phyloP scores from a whole-genome alignment of 2,797 vertebrate genomes.

The Somateria mollissima region DNA sequence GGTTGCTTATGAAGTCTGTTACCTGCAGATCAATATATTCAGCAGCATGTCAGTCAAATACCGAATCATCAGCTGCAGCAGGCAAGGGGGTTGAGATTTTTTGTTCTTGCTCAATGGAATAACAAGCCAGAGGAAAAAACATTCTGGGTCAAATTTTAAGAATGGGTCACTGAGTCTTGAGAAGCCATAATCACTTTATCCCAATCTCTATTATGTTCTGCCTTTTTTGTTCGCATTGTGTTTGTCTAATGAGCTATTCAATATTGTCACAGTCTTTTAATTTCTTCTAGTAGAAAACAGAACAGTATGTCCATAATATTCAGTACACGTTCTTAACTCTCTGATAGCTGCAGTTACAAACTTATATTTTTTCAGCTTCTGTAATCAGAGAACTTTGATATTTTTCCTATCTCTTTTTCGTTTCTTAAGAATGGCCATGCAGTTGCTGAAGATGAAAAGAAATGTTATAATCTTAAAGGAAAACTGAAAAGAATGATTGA shows the following conservation, averaged over 20 bases:
- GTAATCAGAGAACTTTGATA: neutral
- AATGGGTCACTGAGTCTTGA: neutral
- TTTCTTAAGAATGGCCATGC: neutral
- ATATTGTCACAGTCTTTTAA: neutral
- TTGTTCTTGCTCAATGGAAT: neutral
- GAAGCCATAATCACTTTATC: neutral
- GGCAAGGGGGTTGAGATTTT: neutral
- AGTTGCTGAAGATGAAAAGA: neutral
- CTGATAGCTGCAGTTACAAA: neutral
- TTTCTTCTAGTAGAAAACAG: neutral
- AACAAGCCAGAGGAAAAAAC: neutral
- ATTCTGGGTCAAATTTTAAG: neutral
- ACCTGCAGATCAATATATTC: neutral
- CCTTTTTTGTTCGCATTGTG: neutral
- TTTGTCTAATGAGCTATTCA: neutral
- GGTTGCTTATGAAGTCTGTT: neutral
- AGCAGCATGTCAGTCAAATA: neutral
- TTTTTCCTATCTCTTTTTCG: neutral
- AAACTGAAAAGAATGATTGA: neutral
- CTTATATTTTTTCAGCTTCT: neutral
- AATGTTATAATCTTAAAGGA: neutral
- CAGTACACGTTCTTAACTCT: neutral
- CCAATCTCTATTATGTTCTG: neutral
- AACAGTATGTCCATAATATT: neutral
- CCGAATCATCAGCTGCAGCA: neutral